These are phyloP conservation scores for Corticium candelabrum DNA, from an alignment of 37 sponge, comb jelly and placozoan species.

Conservation along the genomic window DNA sequence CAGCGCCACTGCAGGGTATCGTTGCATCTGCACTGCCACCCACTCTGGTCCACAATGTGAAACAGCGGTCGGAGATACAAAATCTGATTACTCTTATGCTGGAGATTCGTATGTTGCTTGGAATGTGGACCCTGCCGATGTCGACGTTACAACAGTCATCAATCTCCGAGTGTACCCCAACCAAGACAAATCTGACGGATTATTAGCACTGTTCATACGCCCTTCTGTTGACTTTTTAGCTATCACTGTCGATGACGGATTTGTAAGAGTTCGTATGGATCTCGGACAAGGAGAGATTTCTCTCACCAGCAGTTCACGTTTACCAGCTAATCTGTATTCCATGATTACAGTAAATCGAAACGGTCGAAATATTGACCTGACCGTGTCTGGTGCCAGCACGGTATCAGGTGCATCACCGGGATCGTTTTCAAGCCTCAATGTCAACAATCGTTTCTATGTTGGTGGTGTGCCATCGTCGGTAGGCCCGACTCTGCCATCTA, in stretches of 20 bases:
- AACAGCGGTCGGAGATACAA: not conserved
- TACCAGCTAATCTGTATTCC: not conserved
- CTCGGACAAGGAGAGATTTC: not conserved
- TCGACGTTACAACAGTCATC: not conserved
- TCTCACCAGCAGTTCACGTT: not conserved
- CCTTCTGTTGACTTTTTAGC: not conserved
- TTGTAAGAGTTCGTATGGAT: not conserved
- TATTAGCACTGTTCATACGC: not conserved
- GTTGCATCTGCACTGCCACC: not conserved
- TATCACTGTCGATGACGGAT: not conserved
- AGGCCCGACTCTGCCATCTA: not conserved
- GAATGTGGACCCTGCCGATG: not conserved
- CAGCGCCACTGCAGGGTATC: not conserved
- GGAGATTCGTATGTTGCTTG: not conserved
- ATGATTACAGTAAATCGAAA: not conserved
- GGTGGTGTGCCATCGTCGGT: not conserved
- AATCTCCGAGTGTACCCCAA: not conserved
- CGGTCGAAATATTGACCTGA: not conserved
- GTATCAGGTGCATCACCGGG: not conserved
- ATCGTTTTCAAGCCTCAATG: not conserved
- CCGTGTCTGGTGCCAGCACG: not conserved
- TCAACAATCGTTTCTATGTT: not conserved
- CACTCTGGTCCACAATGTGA: not conserved
- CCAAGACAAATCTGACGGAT: not conserved
- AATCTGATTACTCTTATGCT: not conserved